A percentile compares a stretch with the other conserved stretches of the same genome.
phyloP scores from a whole-genome alignment of 1,140 invertebrate species.

The Lasaia peninsularis region DNA sequence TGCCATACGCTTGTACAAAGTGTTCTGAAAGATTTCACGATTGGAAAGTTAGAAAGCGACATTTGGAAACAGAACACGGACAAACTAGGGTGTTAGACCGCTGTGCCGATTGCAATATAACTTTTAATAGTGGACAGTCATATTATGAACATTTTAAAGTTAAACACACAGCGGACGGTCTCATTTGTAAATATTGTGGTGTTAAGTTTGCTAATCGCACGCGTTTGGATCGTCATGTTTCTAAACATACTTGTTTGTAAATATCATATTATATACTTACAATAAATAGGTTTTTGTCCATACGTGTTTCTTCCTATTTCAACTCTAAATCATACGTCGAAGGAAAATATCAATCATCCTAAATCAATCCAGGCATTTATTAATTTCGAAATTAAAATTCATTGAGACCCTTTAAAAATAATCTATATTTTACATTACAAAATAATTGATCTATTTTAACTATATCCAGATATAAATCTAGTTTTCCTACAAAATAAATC shows the following conservation, averaged over 20 bases:
- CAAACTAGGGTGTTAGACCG: slow-evolving; percentile 38
- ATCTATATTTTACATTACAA: no score
- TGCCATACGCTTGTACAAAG: slow-evolving; percentile 57
- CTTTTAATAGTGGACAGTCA: slow-evolving; percentile 40
- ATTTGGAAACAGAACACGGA: slow-evolving; percentile 55
- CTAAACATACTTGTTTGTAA: slow-evolving; percentile 34
- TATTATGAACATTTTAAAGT: slow-evolving; percentile 61
- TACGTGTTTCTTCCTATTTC: no score
- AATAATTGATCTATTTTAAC: no score
- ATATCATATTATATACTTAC: background rate
- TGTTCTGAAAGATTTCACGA: slow-evolving; percentile 58
- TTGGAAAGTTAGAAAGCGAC: slow-evolving; percentile 46
- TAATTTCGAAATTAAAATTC: no score
- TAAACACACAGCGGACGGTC: slow-evolving; percentile 54
- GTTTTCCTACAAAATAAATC: no score
- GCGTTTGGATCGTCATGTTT: slow-evolving; percentile 52
- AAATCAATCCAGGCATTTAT: no score
- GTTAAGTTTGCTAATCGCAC: slow-evolving; percentile 52
- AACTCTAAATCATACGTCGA: no score
- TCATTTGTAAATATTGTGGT: slow-evolving; percentile 56
- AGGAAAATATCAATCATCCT: no score
- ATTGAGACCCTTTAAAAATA: no score
- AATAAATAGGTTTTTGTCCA: no score
- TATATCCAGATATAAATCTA: no score
- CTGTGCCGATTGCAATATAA: slow-evolving; percentile 53